Evolutionary conservation across 2,113 vertebrate genomes (phyloP).

Genomic region (Cricetomys ansorgei): DNA sequence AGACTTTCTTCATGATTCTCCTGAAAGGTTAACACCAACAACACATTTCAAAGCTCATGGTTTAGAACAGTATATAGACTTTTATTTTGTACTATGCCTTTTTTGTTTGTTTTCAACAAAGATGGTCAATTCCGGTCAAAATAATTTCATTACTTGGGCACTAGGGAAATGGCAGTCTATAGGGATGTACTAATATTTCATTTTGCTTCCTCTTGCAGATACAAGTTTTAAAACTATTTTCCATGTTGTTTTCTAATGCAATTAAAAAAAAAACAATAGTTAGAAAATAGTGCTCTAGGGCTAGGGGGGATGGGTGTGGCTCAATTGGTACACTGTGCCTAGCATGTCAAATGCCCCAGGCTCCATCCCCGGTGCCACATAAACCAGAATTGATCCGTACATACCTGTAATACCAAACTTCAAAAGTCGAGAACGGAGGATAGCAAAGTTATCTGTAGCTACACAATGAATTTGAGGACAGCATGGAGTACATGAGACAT

Average conservation of each 20-base stretch:
- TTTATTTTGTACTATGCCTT: not conserved
- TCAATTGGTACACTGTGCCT: not conserved
- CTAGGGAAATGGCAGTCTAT: not conserved
- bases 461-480: not conserved
- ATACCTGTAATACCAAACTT: not conserved
- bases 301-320: not conserved
- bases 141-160: not conserved
- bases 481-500: not conserved
- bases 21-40: slow-evolving; percentile 81
- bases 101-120: slow-evolving; percentile 5
- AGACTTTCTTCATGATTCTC: slow-evolving; percentile 96
- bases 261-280: too few relatives aligned
- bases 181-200: not conserved
- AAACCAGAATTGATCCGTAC: not conserved
- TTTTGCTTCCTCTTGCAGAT: not conserved
- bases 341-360: not conserved
- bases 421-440: not conserved
- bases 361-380: not conserved
- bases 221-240: not conserved
- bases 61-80: not conserved
- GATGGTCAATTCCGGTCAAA: not conserved
- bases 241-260: not conserved
- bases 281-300: not conserved
- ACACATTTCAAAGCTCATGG: not conserved
- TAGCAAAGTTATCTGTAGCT: not conserved